Conservation (phyloP, 2,797 vertebrate genomes). For the Ficedula albicollis region DNA sequence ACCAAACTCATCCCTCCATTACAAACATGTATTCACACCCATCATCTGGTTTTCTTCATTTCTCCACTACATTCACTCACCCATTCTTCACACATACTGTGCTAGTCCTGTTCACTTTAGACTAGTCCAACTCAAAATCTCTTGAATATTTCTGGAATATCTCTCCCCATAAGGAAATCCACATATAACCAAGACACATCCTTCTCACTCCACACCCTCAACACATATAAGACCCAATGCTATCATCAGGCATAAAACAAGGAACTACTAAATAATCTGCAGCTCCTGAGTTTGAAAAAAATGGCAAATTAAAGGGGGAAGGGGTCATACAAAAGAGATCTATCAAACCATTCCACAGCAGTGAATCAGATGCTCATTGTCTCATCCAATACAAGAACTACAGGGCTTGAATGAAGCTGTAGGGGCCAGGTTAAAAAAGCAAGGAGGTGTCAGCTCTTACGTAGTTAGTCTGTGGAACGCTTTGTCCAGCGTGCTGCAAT, state of each 20-base stretch:
- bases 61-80: not conserved
- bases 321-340: not conserved
- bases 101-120: not conserved
- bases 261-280: not conserved
- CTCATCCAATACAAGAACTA: not conserved
- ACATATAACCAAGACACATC: not conserved
- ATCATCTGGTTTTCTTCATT: not conserved
- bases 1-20: not conserved
- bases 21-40: not conserved
- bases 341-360: not conserved
- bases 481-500: not conserved
- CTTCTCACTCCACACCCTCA: not conserved
- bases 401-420: not conserved
- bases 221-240: rapidly evolving
- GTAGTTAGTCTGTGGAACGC: not conserved
- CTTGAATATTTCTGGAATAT: not conserved
- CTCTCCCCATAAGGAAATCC: not conserved
- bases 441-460: not conserved
- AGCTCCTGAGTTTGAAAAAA: not conserved
- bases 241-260: not conserved
- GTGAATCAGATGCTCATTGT: not conserved
- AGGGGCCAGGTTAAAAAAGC: not conserved
- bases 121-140: not conserved
- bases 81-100: not conserved
- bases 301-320: not conserved